phyloP scores from a whole-genome alignment of 2,113 vertebrate genomes.

The Mohoua ochrocephala region DNA sequence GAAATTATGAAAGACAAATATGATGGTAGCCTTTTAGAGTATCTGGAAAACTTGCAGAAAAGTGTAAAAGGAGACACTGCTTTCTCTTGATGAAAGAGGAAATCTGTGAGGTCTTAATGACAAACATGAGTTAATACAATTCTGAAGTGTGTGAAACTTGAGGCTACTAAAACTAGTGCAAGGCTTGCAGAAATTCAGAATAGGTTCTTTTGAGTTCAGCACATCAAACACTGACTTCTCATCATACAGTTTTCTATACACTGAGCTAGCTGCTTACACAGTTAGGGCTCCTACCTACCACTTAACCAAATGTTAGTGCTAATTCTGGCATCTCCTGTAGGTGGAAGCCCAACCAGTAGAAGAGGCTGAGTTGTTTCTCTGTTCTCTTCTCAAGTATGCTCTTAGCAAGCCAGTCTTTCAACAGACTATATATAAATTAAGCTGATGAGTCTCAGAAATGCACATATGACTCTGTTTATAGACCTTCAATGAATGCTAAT shows the following conservation, averaged over 20 bases:
- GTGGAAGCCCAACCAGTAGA: not conserved
- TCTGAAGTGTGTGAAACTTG: not conserved
- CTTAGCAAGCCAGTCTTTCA: slow-evolving; percentile 6
- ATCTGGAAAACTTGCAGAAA: not conserved
- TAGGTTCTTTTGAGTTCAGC: not conserved
- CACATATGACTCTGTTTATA: not conserved
- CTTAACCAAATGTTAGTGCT: slow-evolving; percentile 38
- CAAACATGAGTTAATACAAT: not conserved
- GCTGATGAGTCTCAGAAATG: not conserved
- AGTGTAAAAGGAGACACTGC: not conserved
- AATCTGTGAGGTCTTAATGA: not conserved
- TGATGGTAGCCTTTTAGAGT: not conserved
- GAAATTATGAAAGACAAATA: not conserved
- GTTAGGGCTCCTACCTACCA: slow-evolving; percentile 21
- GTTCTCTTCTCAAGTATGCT: not conserved
- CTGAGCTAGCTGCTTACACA: not conserved
- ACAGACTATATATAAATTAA: not conserved
- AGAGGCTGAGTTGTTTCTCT: slow-evolving; percentile 6
- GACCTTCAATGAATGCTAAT: not conserved
- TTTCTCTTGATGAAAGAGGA: not conserved
- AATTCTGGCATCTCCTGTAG: slow-evolving; percentile 40
- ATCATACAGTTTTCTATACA: not conserved
- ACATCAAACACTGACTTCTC: not conserved
- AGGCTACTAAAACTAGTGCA: not conserved
- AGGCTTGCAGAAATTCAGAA: not conserved